Evolutionary conservation across 2,888 invertebrate species (phyloP).

Genomic region (Athalia rosae): DNA sequence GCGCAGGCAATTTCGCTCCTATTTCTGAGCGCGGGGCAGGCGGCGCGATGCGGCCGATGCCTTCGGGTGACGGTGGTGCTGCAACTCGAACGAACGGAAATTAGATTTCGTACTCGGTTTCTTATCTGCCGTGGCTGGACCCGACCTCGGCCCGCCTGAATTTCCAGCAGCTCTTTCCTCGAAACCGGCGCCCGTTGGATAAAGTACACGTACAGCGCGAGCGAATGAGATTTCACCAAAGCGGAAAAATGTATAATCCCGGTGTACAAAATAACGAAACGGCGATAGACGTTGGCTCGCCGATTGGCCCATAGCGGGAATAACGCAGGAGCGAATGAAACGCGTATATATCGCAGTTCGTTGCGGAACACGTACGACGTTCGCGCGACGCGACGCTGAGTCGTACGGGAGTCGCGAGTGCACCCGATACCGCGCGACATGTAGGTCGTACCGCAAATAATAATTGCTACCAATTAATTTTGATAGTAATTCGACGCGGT

Average conservation of each 20-base stretch:
- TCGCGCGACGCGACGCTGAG: not conserved
- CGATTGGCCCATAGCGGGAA: not conserved
- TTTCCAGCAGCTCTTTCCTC: slow-evolving; percentile 26
- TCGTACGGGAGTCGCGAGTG: not conserved
- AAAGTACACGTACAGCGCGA: not conserved
- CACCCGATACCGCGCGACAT: not conserved
- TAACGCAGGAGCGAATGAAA: not conserved
- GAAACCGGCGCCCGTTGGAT: slow-evolving; percentile 19
- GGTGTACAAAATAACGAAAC: not conserved
- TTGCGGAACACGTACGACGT: not conserved
- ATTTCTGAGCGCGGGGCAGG: not conserved
- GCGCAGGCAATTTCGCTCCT: slow-evolving; percentile 36
- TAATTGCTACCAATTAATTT: slow-evolving; percentile 70
- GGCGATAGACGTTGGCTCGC: not conserved
- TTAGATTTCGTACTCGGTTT: slow-evolving; percentile 28
- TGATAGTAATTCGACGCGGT: slow-evolving; percentile 62
- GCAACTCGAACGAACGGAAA: slow-evolving; percentile 14
- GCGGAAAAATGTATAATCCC: not conserved
- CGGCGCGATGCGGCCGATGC: not conserved
- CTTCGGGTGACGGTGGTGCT: not conserved
- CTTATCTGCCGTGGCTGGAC: slow-evolving; percentile 5
- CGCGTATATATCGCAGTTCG: not conserved
- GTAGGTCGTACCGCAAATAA: slow-evolving; percentile 52
- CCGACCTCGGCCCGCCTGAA: slow-evolving; percentile 12
- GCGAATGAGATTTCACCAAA: not conserved